Conservation (phyloP, 2,113 vertebrate genomes). For the Rattus rattus region DNA sequence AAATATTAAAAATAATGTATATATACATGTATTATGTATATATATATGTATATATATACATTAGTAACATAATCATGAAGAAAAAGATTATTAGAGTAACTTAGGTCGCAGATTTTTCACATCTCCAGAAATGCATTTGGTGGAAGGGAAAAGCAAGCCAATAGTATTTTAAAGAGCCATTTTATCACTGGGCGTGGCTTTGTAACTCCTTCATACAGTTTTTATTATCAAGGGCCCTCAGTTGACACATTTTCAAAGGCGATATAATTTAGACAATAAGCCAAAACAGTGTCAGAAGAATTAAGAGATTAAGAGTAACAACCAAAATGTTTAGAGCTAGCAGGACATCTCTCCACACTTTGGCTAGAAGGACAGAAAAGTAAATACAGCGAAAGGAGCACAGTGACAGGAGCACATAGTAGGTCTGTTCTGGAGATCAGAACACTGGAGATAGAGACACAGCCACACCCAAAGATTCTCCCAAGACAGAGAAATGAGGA, state of each 20-base stretch:
- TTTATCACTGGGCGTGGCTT: neutral
- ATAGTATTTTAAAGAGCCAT: neutral
- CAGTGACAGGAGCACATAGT: rapidly evolving
- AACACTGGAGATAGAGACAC: neutral
- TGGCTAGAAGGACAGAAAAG: neutral
- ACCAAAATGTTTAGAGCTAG: neutral
- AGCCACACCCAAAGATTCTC: neutral
- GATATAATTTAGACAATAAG: neutral
- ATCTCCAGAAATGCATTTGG: neutral
- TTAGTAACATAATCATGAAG: neutral
- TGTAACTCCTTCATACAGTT: neutral
- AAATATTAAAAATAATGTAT: neutral
- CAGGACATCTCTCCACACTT: neutral
- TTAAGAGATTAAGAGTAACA: neutral
- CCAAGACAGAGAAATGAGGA: neutral
- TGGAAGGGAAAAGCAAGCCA: neutral
- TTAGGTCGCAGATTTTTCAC: neutral
- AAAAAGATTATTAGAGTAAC: neutral
- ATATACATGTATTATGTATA: neutral
- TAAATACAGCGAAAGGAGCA: neutral
- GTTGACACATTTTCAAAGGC: neutral
- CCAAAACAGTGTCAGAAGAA: neutral
- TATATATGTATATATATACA: neutral
- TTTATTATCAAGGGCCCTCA: neutral
- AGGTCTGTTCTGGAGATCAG: neutral